Base-by-base conservation (phyloP, 2,888 invertebrate genomes). In the Dynastes grantii region DNA sequence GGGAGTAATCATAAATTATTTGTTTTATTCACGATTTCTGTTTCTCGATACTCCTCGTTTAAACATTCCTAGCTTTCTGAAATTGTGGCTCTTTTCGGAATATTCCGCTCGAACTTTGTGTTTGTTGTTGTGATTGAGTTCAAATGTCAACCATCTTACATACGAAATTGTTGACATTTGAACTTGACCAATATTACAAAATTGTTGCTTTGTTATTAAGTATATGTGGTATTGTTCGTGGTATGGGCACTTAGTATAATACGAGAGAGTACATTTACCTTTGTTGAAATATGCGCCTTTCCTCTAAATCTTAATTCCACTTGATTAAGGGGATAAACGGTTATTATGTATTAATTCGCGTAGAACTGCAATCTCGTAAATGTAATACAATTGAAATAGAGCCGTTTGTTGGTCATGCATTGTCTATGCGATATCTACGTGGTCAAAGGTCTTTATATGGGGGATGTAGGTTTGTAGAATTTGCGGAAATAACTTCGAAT, bases 391-490 rank as follows among this genome's bases (percentile, higher is more conserved):
- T 61, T 61, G 73, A 61, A 75, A 75, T 75, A 49, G 32, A 75
- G 49, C 45, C 61, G 13, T 63, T 68, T 22, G 51, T 68, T 51
- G 68, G 68, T 9, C 51, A 51, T 68, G 32, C 51, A 51, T 61
- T 75, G 58, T 45, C 40, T 61, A 11, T 61, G 27, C 32, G n/a
- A 11, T 9, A 70, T 63, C 63, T 63, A 65, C 76, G 78, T 71
- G 82, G 84, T 83, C 84, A 84, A 81, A 84, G 84, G 84, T 84
- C 84, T 81, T 78, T 78, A 63, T 40, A 70, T 75, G 76, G 81
- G 83, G 84, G 84, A 84, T 84, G 84, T 84, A 84, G 83, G 84
- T 84, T 84, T 84, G 81, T 84, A 84, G 84, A 84, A 83, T 84
- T 81, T 82, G 79, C 81, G 81, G 81, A 83, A 82, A 82, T 81